Evolutionary conservation across 2,797 vertebrate genomes (phyloP), one percentile per base, ranked within the genome.

Genomic region (Rhinatrema bivittatum): DNA sequence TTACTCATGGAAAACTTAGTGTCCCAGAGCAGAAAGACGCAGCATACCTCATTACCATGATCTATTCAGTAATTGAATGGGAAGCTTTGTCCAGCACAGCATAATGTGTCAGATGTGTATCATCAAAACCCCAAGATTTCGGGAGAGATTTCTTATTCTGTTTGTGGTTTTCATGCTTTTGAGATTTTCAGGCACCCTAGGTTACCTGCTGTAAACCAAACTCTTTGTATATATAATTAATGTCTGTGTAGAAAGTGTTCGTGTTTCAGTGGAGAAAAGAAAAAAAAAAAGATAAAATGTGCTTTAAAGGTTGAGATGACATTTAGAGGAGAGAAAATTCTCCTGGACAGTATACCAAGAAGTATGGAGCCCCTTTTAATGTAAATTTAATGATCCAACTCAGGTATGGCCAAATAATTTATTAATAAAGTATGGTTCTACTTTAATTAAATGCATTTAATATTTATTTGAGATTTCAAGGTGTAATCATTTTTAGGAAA

Each of bases 1-100:
- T n/a, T n/a, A n/a, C n/a, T n/a, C n/a, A n/a, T n/a, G n/a, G n/a
- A n/a, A n/a, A n/a, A n/a, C n/a, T 72, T 39, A 48, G 16, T 25
- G 7, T 58, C 43, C 5, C 59, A 59, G 22, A 52, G 53, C 35
- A 37, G 17, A 26, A 42, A 57, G n/a, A 51, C 33, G 2, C 6
- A 33, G 18, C 32, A 17, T 20, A 16, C 16, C 26, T 34, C 16
- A n/a, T 28, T 35, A 6, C 20, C 22, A 46, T 50, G 44, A 16
- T 5, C 3, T 5, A 4, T 40, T 34, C 5, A 39, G 6, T 10
- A 33, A 16, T 30, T 7, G 23, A 7, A 25, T 15, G n/a, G n/a
- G n/a, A n/a, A n/a, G n/a, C n/a, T n/a, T n/a, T n/a, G n/a, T n/a
- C n/a, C n/a, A n/a, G n/a, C n/a, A n/a, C n/a, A n/a, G n/a, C n/a